phyloP scores from a whole-genome alignment of 2,113 vertebrate species.

The Gallinago jamesoni region DNA sequence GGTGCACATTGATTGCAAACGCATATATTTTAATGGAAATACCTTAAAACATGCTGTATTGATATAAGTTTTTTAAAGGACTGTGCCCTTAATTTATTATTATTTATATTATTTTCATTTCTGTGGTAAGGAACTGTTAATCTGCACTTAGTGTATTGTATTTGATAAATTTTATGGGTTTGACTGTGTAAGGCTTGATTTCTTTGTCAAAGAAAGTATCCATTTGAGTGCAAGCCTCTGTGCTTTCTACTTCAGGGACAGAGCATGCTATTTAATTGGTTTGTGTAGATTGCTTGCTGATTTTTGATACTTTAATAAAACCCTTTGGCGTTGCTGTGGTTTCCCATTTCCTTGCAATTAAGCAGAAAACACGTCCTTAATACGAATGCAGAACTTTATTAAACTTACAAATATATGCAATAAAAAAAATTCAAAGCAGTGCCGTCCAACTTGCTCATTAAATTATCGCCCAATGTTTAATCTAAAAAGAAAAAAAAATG shows the following conservation, averaged over 20 bases:
- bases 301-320: slow-evolving; percentile 53
- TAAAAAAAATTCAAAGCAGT: background rate
- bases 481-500: background rate
- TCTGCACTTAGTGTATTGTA: background rate
- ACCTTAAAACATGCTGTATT: background rate
- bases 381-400: slow-evolving; percentile 28
- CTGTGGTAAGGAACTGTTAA: background rate
- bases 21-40: background rate
- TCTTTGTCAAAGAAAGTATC: background rate
- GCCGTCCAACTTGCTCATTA: background rate
- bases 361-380: slow-evolving; percentile 4
- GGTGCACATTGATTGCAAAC: background rate
- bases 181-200: background rate
- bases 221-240: background rate
- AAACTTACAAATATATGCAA: background rate
- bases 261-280: background rate
- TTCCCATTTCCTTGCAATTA: slow-evolving; percentile 42
- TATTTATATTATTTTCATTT: background rate
- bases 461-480: background rate
- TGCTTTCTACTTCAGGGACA: background rate
- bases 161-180: background rate
- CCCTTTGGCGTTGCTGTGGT: background rate
- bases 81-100: background rate
- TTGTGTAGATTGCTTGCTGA: slow-evolving; percentile 4
- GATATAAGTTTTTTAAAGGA: background rate